Percentiles rank a stretch among this genome's conserved stretches.
Evolutionary conservation across 1,140 invertebrate species (phyloP).

Genomic region (Catajapyx aquilonaris): DNA sequence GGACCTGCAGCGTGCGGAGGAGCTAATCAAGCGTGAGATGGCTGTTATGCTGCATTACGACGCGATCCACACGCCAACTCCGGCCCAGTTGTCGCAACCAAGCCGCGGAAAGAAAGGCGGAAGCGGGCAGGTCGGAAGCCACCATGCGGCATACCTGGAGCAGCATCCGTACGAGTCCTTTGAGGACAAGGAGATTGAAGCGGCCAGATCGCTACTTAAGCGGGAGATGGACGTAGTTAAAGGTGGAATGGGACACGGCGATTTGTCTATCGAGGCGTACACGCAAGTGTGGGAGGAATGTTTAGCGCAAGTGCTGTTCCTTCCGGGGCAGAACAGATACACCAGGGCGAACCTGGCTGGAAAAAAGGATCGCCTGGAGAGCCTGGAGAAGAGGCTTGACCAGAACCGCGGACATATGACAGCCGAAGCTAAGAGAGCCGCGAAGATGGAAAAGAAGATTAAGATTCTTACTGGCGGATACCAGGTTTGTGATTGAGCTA

Average conservation of each 20-base stretch:
- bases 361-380: constrained; percentile 89
- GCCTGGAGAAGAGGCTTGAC: constrained; percentile 75
- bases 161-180: constrained; percentile 64
- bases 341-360: constrained; percentile 83
- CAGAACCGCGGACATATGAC: constrained; percentile 87
- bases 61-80: constrained; percentile 28
- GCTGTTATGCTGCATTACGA: constrained; percentile 86
- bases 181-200: constrained; percentile 40
- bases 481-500: constrained; percentile 33
- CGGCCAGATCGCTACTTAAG: constrained; percentile 41
- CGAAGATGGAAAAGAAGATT: constrained; percentile 94
- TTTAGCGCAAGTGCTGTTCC: constrained; percentile 58
- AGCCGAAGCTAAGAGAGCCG: constrained; percentile 82
- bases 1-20: constrained; percentile 84
- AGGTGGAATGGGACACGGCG: constrained; percentile 84
- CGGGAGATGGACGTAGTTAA: constrained; percentile 78
- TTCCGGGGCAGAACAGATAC: constrained; percentile 74
- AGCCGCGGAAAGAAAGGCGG: constrained; percentile 3
- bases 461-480: constrained; percentile 84
- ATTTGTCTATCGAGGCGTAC: constrained; percentile 74
- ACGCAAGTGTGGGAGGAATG: constrained; percentile 96
- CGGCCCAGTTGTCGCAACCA: constrained; percentile 17
- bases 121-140: constrained; percentile 24
- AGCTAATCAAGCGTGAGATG: constrained; percentile 95
- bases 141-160: constrained; percentile 60